Conservation (phyloP, 2,797 vertebrate species). For the Trichosurus vulpecula region DNA sequence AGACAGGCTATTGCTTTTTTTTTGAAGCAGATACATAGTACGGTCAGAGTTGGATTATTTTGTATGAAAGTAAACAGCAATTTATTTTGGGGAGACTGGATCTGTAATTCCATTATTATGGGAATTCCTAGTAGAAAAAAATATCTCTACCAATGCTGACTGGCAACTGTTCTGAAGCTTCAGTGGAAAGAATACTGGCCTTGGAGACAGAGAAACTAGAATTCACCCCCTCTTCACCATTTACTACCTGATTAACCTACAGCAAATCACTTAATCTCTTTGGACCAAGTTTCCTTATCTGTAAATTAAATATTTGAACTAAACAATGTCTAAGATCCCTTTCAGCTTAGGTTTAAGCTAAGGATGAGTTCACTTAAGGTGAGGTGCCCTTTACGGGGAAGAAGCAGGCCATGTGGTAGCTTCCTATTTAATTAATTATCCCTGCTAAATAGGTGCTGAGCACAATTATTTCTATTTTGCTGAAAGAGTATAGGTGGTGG, state of each 20-base stretch:
- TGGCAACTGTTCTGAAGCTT: neutral
- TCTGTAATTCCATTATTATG: neutral
- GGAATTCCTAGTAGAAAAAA: neutral
- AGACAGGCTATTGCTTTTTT: neutral
- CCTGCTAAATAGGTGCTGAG: neutral
- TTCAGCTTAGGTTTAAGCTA: neutral
- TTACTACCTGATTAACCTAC: neutral
- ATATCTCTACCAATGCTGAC: neutral
- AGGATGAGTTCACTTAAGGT: neutral
- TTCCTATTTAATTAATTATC: neutral
- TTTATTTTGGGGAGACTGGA: neutral
- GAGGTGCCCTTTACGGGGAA: neutral
- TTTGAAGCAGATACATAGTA: neutral
- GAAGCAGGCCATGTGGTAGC: neutral
- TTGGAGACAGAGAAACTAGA: neutral
- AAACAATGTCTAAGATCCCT: neutral
- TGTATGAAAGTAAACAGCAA: neutral
- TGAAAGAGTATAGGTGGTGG: neutral
- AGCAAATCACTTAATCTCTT: neutral
- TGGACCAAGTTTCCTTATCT: neutral
- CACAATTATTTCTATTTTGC: neutral
- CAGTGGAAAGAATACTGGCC: neutral
- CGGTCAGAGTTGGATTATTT: neutral
- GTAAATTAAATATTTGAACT: neutral
- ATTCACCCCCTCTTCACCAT: neutral